Percentiles rank a stretch among this genome's conserved stretches.
Conservation (phyloP, 2,888 invertebrate species). For the Horisme vitalbata region DNA sequence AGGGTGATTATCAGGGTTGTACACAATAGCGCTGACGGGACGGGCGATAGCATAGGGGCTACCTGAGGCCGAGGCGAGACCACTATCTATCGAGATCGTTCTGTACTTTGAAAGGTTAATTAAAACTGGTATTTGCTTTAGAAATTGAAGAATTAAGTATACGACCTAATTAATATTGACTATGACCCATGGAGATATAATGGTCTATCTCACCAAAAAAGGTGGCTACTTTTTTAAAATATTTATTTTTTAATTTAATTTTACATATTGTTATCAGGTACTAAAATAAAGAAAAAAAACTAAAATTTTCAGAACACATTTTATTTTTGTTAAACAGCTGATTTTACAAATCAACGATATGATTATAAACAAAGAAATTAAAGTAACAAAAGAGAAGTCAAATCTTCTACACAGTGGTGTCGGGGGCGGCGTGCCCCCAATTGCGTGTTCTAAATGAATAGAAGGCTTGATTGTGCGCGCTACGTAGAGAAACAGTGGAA, state of each 20-base stretch:
- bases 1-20: slow-evolving; percentile 4
- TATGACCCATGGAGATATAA: too few relatives aligned
- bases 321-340: too few relatives aligned
- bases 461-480: slow-evolving; percentile 10
- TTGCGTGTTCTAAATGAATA: slow-evolving; percentile 19
- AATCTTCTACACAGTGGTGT: slow-evolving; percentile 22
- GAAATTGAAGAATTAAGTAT: too few relatives aligned
- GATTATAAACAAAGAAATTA: too few relatives aligned
- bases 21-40: slow-evolving; percentile 7
- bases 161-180: too few relatives aligned
- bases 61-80: slow-evolving; percentile 5
- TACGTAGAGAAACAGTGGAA: slow-evolving; percentile 8
- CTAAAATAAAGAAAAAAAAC: too few relatives aligned
- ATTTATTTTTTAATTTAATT: too few relatives aligned
- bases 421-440: slow-evolving; percentile 6
- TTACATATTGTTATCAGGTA: too few relatives aligned
- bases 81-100: slow-evolving; percentile 1
- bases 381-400: slow-evolving; percentile 18
- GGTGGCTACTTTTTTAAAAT: too few relatives aligned
- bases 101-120: slow-evolving; percentile 5
- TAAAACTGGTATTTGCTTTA: neutral
- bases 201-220: too few relatives aligned
- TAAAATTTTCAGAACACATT: too few relatives aligned
- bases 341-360: too few relatives aligned
- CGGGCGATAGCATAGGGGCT: slow-evolving; percentile 10